These are phyloP conservation scores for Callaeas wilsoni DNA, from an alignment of 2,113 vertebrate species.

Conservation along the genomic window DNA sequence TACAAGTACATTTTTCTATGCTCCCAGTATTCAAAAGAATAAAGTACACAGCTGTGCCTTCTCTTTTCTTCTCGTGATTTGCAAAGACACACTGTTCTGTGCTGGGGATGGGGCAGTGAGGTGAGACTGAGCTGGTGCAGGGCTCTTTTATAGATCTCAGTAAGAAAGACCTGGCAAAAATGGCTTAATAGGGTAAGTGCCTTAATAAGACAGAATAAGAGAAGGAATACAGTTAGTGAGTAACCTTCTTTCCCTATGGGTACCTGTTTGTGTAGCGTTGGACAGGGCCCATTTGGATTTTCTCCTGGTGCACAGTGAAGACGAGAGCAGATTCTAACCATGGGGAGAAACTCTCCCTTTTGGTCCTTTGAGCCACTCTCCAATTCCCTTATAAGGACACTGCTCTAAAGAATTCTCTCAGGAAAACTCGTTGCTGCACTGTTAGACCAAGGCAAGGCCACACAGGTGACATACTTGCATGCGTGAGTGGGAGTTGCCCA, in stretches of 20 bases:
- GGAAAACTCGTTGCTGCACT: neutral
- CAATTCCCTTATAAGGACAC: neutral
- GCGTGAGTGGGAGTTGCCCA: rapidly evolving
- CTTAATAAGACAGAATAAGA: neutral
- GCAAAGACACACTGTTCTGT: neutral
- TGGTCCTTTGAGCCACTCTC: neutral
- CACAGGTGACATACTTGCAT: neutral
- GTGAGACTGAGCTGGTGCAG: neutral
- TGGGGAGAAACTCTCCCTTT: neutral
- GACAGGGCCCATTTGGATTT: neutral
- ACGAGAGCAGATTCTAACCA: neutral
- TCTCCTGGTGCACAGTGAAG: neutral
- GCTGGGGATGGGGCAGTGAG: rapidly evolving
- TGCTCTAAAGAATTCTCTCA: neutral
- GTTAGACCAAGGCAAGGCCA: neutral
- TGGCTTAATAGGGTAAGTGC: neutral
- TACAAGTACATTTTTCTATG: neutral
- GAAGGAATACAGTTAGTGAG: neutral
- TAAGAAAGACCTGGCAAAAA: neutral
- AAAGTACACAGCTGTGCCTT: neutral
- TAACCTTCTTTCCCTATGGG: neutral
- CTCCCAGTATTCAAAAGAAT: neutral
- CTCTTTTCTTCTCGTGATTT: neutral
- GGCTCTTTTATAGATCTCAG: neutral
- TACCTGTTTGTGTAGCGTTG: rapidly evolving